Evolutionary conservation across 2,888 invertebrate genomes (phyloP), one percentile per base, ranked within the genome.

Genomic region (Thecocarcelia acutangulata): DNA sequence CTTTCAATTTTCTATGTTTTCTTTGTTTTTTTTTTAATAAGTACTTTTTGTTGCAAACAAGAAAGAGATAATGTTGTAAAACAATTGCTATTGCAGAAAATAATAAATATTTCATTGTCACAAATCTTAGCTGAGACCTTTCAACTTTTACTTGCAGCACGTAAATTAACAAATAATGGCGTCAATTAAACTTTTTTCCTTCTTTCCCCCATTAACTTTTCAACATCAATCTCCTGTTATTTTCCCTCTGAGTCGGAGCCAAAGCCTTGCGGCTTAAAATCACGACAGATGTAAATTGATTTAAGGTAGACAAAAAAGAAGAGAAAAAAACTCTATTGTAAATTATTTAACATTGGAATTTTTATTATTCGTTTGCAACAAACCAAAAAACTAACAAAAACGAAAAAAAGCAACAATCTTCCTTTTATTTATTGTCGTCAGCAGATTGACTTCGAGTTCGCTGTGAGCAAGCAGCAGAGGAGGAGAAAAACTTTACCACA

Each of bases 261-360:
- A 58, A 70, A 63, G 56, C 40, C 70, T 50, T 70, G 15, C 48
- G 70, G 54, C 37, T 42, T 46, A 64, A 73, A 70, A 33, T 58
- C 64, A 78, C 64, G 77, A 64, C 77, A 78, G 70, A 70, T 64
- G 77, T 64, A 72, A 78, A 78, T 78, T 70, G 58, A 78, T 78
- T 78, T 78, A 13, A 70, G 44, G 24, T 19, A 42, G 33, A 33
- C 4, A 33, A 33, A 6, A 28, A 56, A 64, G 54, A 37, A 63
- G 52, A 52, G 15, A 66, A 11, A 19, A 17, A 56, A 52, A 33
- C 44, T 33, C 48, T 69, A 58, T 56, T 72, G 42, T 52, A 56
- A 56, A 64, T 69, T 58, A 63, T 73, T 73, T 81, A 56, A 77
- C 64, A 77, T 74, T 77, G 77, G 77, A 81, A 70, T 69, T 81